Percentiles rank a stretch among this genome's conserved stretches.
Conservation (phyloP, 2,797 vertebrate genomes). For the Smutsia gigantea region DNA sequence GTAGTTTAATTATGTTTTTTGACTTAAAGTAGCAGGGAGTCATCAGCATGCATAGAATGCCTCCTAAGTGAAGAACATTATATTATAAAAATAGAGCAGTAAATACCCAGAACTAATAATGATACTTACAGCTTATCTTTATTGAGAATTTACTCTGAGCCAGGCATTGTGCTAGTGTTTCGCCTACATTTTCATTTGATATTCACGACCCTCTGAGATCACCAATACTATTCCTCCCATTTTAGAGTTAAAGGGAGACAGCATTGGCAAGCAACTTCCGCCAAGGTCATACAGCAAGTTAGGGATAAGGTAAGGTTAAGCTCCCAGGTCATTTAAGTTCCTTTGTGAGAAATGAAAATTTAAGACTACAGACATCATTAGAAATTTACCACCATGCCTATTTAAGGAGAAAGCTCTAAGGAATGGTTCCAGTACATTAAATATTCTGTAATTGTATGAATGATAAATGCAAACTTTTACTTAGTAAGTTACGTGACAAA, state of each 20-base stretch:
- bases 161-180: background rate
- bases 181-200: background rate
- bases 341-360: slow-evolving; percentile 19
- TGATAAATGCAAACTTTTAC: slow-evolving; percentile 71
- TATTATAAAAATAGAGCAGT: slow-evolving; percentile 49
- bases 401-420: slow-evolving; percentile 53
- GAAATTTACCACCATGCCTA: slow-evolving; percentile 48
- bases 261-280: background rate
- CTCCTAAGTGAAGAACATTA: background rate
- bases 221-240: background rate
- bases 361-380: slow-evolving; percentile 35
- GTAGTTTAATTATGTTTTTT: slow-evolving; percentile 35
- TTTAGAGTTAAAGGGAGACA: slow-evolving; percentile 44
- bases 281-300: background rate
- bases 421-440: slow-evolving; percentile 64
- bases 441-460: slow-evolving; percentile 61
- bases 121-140: background rate
- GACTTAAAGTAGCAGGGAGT: background rate
- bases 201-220: background rate
- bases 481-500: slow-evolving; percentile 61
- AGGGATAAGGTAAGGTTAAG: background rate
- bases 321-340: background rate
- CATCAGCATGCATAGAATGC: background rate
- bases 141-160: background rate
- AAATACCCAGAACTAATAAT: background rate